Percentiles rank a stretch among this genome's conserved stretches.
These are phyloP conservation scores for Lucilia cuprina DNA, from an alignment of 1,140 invertebrate genomes.

Conservation along the genomic window DNA sequence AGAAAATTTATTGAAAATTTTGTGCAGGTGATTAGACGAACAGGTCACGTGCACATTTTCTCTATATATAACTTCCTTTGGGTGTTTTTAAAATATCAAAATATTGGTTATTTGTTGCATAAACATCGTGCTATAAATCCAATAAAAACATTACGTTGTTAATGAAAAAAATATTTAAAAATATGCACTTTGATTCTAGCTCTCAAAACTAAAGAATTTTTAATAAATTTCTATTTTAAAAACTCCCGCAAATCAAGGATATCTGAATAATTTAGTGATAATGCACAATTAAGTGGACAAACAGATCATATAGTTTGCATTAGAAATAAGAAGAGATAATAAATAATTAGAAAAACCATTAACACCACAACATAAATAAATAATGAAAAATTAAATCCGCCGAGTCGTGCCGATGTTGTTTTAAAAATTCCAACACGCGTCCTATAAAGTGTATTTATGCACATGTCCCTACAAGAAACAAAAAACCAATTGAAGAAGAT, in stretches of 20 bases:
- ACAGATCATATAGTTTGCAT: neutral
- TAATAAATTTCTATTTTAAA: no score
- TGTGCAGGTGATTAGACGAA: no score
- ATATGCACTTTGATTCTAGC: no score
- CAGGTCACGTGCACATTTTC: no score
- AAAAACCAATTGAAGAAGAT: slow-evolving; percentile 13
- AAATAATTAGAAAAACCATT: neutral
- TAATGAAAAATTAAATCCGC: neutral
- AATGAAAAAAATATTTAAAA: no score
- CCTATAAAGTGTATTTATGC: neutral
- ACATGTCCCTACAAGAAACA: neutral
- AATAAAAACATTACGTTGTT: no score
- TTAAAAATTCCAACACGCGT: neutral
- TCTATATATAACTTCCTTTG: no score
- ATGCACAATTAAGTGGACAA: neutral
- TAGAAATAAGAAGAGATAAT: neutral
- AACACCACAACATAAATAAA: neutral
- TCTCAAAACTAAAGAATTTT: no score
- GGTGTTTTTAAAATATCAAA: no score
- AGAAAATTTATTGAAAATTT: no score
- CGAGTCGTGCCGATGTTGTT: neutral
- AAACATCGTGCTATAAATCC: no score
- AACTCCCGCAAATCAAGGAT: neutral
- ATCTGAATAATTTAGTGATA: neutral
- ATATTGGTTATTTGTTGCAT: no score